phyloP scores from a whole-genome alignment of 2,113 vertebrate genomes.

The Lampris megalopsis region DNA sequence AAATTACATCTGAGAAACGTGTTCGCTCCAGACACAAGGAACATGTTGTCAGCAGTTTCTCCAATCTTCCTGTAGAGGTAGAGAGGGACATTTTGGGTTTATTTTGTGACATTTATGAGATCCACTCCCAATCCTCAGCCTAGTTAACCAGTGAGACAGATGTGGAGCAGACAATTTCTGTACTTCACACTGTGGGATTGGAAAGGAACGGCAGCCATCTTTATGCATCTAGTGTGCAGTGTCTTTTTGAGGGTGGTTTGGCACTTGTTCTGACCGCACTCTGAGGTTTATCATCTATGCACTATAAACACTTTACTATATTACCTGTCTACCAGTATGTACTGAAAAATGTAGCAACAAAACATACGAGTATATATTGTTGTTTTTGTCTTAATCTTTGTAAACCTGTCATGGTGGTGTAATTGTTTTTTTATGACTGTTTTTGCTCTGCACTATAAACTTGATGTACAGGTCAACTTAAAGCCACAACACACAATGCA shows the following conservation, averaged over 20 bases:
- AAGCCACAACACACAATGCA: constrained; percentile 86
- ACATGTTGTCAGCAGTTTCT: no score
- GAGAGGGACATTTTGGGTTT: no score
- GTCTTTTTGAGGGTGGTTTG: not conserved
- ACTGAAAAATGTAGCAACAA: constrained; percentile 70
- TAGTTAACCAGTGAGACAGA: no score
- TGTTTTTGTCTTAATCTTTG: constrained; percentile 83
- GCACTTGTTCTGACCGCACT: constrained; percentile 58
- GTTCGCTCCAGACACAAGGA: no score
- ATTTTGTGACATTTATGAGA: no score
- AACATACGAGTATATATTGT: constrained; percentile 71
- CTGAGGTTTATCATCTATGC: constrained; percentile 74
- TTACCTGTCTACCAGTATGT: constrained; percentile 72
- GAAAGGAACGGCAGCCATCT: no score
- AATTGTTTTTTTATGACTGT: constrained; percentile 79
- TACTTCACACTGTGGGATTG: no score
- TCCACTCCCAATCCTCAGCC: no score
- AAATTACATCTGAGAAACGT: no score
- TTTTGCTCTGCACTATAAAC: constrained; percentile 70
- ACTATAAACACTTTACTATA: constrained; percentile 83
- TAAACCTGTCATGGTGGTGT: constrained; percentile 79
- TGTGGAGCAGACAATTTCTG: no score
- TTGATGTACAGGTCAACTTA: constrained; percentile 86
- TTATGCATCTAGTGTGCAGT: no score
- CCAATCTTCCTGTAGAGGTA: no score